Evolutionary conservation across 2,888 invertebrate genomes (phyloP).

Genomic region (Meghimatium bilineatum): DNA sequence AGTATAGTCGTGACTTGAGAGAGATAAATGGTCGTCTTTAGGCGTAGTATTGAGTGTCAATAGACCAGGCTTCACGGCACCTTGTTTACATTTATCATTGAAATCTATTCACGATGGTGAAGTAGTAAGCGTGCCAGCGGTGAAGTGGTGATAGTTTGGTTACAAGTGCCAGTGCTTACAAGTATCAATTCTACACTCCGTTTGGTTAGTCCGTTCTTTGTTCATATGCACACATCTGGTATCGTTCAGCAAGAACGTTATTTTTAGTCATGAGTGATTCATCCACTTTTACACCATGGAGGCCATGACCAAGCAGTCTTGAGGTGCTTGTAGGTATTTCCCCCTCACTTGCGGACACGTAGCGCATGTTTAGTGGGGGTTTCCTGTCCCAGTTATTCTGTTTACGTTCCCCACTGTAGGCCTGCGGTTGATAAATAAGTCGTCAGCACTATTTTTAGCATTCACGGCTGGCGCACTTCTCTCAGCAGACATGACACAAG

Average conservation of each 20-base stretch:
- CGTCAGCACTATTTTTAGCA: conserved; percentile 44
- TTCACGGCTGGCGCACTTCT: background rate
- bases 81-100: too few species aligned
- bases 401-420: conserved; percentile 8
- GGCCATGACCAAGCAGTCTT: too few species aligned
- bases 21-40: too few species aligned
- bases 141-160: too few species aligned
- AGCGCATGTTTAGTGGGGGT: background rate
- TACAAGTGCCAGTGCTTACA: background rate
- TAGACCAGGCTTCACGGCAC: too few species aligned
- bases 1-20: too few species aligned
- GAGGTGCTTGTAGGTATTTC: background rate
- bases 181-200: background rate
- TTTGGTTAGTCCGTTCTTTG: background rate
- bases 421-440: background rate
- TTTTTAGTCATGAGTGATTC: background rate
- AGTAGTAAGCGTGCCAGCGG: too few species aligned
- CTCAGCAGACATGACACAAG: conserved; percentile 24
- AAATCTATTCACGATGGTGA: too few species aligned
- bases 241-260: background rate
- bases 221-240: background rate
- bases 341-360: background rate
- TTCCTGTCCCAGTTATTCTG: conserved; percentile 24
- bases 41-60: too few species aligned
- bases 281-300: background rate